Percentiles rank a stretch among this genome's conserved stretches.
Conservation (phyloP, 2,888 invertebrate genomes). For the Spilosoma lubricipeda region DNA sequence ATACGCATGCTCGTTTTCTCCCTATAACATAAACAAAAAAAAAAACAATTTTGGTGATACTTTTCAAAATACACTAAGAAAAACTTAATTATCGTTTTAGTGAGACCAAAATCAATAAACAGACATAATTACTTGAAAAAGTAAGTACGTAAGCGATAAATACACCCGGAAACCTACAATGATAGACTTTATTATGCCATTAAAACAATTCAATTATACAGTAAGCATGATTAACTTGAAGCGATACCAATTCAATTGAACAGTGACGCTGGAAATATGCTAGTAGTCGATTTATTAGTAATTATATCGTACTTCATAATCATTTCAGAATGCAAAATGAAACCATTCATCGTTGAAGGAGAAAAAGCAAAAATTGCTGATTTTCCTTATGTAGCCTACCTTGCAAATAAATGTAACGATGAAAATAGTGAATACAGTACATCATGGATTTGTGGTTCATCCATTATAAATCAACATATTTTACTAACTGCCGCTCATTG, state of each 20-base stretch:
- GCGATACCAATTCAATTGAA: neutral
- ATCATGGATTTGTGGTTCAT: constrained; percentile 50
- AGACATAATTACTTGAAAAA: neutral
- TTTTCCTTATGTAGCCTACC: constrained; percentile 15
- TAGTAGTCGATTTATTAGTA: neutral
- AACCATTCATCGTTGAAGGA: constrained; percentile 15
- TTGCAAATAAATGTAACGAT: constrained; percentile 8
- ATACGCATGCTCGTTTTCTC: no score
- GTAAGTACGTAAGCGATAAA: no score
- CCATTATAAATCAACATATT: constrained; percentile 53
- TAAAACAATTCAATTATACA: constrained; percentile 2
- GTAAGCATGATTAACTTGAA: neutral
- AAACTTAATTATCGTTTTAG: neutral
- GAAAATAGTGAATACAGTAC: neutral
- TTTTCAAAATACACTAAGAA: neutral
- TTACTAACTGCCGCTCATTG: constrained; percentile 57
- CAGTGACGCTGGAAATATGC: neutral
- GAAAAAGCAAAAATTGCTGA: neutral
- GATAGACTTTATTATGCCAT: neutral
- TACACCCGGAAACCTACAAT: neutral
- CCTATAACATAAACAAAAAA: no score
- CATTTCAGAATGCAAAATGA: constrained; percentile 2
- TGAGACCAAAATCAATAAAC: neutral
- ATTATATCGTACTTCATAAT: neutral
- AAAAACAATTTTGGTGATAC: no score